Base-by-base conservation (phyloP, 2,113 vertebrate species). In the Terrapene triunguis region DNA sequence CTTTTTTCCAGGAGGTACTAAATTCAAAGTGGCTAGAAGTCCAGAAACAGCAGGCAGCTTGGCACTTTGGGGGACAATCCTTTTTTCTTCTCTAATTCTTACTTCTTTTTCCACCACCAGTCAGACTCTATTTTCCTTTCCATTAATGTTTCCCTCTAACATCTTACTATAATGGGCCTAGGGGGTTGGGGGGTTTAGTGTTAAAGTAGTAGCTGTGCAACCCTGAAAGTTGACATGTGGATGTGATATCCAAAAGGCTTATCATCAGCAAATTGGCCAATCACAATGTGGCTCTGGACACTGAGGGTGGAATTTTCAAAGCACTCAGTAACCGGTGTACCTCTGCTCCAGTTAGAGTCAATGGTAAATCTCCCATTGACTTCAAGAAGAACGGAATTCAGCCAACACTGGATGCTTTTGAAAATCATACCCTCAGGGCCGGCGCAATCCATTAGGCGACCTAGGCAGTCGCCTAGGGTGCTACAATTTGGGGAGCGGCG, bases 21-120 rank as follows among this genome's bases (percentile, higher is more conserved):
- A 29, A 2, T 62, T 92, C 21, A 81, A 87, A 93, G 59, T 69
- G 80, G 5, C 22, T 32, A 0, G 4, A 90, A 54, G 24, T 1
- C 1, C 29, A 35, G 22, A 89, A 87, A 5, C 21, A 80, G 24
- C 10, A 90, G 50, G 1, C 16, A n/a, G 0, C 3, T 4, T 80
- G 24, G 5, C 59, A 2, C 80, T 93, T 35, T 53, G 1, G 3
- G 51, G 4, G 27, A 47, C 6, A 17, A 1, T 22, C 53, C 17
- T 0, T 22, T 11, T 38, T 25, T 76, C 22, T 85, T 82, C 92
- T 42, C 5, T 48, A 10, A 13, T 0, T 0, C 1, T 62, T 84
- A 5, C 3, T 21, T 10, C 6, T 83, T 69, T 1, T 1, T 1
- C 11, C 1, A 24, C 2, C 27, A 83, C 11, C 1, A n/a, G 1